These are phyloP conservation scores for Pipa parva DNA, from an alignment of 2,113 vertebrate species.

Conservation along the genomic window DNA sequence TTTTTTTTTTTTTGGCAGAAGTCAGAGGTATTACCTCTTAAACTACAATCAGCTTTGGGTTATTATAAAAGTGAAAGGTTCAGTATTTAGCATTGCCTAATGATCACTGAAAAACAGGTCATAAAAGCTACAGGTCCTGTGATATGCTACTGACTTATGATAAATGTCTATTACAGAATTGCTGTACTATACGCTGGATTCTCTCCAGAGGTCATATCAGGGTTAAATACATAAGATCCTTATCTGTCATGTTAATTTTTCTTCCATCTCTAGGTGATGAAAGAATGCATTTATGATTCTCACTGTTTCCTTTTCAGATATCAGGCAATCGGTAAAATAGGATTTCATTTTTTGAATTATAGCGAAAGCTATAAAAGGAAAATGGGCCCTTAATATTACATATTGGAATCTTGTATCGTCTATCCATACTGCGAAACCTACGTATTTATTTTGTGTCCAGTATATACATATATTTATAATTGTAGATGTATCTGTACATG, in stretches of 20 bases:
- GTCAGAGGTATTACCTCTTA: conserved; percentile 15
- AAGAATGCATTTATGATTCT: conserved; percentile 3
- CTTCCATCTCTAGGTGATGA: conserved; percentile 9
- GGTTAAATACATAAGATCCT: conserved; percentile 17
- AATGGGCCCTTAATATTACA: too few species aligned
- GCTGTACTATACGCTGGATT: conserved; percentile 9
- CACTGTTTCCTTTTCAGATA: too few species aligned
- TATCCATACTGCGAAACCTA: too few species aligned
- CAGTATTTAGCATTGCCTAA: conserved; percentile 59
- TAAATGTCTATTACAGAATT: conserved; percentile 48
- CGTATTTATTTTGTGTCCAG: too few species aligned
- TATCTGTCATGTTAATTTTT: conserved; percentile 12
- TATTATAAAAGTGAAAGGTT: conserved; percentile 47
- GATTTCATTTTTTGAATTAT: too few species aligned
- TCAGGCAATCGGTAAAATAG: too few species aligned
- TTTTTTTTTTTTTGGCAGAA: conserved; percentile 15
- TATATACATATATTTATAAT: too few species aligned
- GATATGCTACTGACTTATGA: conserved; percentile 40
- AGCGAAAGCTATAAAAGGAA: too few species aligned
- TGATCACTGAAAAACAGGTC: conserved; percentile 66
- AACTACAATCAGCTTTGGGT: conserved; percentile 20
- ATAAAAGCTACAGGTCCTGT: conserved; percentile 63
- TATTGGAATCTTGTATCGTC: too few species aligned
- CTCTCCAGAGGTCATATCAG: conserved; percentile 43
- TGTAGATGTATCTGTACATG: too few species aligned